These are phyloP conservation scores for Ancistrus triradiatus DNA, from an alignment of 2,113 vertebrate genomes.

Conservation along the genomic window DNA sequence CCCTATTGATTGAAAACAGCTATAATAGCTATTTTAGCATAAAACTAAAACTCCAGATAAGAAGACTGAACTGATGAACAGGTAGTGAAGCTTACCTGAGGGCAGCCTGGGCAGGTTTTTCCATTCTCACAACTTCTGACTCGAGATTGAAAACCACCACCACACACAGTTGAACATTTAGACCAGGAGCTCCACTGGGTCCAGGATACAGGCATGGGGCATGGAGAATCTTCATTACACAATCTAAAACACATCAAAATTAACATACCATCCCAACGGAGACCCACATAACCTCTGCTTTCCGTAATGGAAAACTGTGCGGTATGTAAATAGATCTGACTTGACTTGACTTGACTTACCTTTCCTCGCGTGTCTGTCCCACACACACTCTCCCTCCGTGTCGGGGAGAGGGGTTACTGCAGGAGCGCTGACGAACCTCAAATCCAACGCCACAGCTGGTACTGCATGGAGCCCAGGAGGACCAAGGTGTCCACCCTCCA, in stretches of 20 bases:
- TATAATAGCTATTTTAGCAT: too few species aligned
- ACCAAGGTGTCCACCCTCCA: constrained; percentile 95
- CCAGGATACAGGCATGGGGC: constrained; percentile 84
- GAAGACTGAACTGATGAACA: background rate
- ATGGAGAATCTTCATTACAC: constrained; percentile 87
- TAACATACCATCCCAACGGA: too few species aligned
- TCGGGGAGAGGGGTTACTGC: constrained; percentile 89
- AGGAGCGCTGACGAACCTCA: constrained; percentile 90
- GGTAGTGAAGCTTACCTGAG: constrained; percentile 62
- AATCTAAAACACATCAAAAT: constrained; percentile 67
- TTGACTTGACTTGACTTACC: constrained; percentile 69
- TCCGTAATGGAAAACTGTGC: too few species aligned
- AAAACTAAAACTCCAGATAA: background rate
- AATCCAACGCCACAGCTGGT: constrained; percentile 94
- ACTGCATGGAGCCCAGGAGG: constrained; percentile 89
- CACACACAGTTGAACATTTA: constrained; percentile 85
- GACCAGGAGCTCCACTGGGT: constrained; percentile 88
- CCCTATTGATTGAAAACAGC: too few species aligned
- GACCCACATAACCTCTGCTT: too few species aligned
- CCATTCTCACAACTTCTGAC: constrained; percentile 85
- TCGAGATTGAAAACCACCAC: constrained; percentile 88
- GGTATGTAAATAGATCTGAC: too few species aligned
- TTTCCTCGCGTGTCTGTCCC: constrained; percentile 90
- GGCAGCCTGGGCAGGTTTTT: constrained; percentile 83
- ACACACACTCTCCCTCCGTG: constrained; percentile 90